Conservation (phyloP, 1,140 invertebrate species). For the Xylocopa sonorina region DNA sequence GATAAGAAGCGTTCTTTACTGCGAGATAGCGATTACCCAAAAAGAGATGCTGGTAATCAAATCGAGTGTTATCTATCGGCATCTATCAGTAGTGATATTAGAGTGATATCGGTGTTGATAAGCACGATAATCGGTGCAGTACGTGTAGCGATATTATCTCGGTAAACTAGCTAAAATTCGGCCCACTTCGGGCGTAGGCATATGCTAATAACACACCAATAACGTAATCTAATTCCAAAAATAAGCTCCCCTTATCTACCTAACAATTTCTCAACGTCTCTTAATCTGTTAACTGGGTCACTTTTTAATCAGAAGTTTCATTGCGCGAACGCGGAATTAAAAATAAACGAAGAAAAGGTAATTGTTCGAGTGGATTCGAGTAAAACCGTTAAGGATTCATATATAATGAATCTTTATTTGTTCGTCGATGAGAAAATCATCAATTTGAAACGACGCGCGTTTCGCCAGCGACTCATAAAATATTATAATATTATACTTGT, state of each 20-base stretch:
- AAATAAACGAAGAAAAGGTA: too few species aligned
- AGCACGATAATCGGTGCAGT: background rate
- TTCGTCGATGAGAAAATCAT: too few species aligned
- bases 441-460: too few species aligned
- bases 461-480: too few species aligned
- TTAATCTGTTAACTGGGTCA: slow-evolving; percentile 1
- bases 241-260: background rate
- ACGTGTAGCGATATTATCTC: background rate
- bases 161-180: background rate
- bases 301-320: slow-evolving; percentile 1
- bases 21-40: background rate
- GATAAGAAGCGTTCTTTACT: too few species aligned
- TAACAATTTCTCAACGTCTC: slow-evolving; percentile 8
- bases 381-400: too few species aligned
- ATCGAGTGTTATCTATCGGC: background rate
- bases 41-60: background rate
- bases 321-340: background rate
- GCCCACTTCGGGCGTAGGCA: background rate
- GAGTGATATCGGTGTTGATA: background rate
- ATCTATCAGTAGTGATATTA: background rate
- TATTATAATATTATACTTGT: too few species aligned
- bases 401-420: too few species aligned
- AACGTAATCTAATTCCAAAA: background rate
- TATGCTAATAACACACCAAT: background rate
- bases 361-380: too few species aligned